phyloP scores from a whole-genome alignment of 1,140 invertebrate species.

The Drosophila pectinifera region DNA sequence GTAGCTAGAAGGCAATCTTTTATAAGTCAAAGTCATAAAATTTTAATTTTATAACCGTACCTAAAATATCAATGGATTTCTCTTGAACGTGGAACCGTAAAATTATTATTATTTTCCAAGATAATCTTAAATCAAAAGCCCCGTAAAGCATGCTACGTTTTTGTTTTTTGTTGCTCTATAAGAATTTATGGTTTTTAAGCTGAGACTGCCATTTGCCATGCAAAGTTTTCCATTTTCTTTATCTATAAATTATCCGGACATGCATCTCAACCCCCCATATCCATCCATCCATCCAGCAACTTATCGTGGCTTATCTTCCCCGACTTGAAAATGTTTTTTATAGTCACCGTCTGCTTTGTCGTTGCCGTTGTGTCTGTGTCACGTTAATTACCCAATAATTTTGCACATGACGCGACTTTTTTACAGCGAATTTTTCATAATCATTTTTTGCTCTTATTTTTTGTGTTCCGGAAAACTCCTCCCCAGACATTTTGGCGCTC shows the following conservation, averaged over 20 bases:
- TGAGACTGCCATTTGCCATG: slow-evolving; percentile 40
- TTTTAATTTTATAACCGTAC: not conserved
- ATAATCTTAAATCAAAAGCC: slow-evolving; percentile 31
- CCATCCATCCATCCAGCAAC: slow-evolving; percentile 19
- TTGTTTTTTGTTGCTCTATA: slow-evolving; percentile 34
- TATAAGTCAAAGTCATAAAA: slow-evolving; percentile 1
- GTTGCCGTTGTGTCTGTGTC: slow-evolving; percentile 49
- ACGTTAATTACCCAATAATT: slow-evolving; percentile 75
- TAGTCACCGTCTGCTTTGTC: slow-evolving; percentile 41
- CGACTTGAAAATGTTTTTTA: slow-evolving; percentile 44
- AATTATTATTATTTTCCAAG: slow-evolving; percentile 12
- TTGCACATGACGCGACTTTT: slow-evolving; percentile 74
- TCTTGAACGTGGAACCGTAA: not conserved
- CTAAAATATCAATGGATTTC: slow-evolving; percentile 10
- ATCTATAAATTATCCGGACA: slow-evolving; percentile 73
- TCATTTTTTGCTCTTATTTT: slow-evolving; percentile 31
- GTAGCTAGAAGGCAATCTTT: not conserved
- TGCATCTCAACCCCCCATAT: slow-evolving; percentile 38
- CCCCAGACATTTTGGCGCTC: slow-evolving; percentile 53
- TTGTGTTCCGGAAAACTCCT: slow-evolving; percentile 31
- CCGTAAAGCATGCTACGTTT: slow-evolving; percentile 36
- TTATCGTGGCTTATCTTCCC: slow-evolving; percentile 38
- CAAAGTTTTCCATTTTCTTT: slow-evolving; percentile 60
- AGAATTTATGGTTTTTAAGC: slow-evolving; percentile 31
- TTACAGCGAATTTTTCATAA: slow-evolving; percentile 58